These are phyloP conservation scores for Euplagia quadripunctaria DNA, from an alignment of 2,888 invertebrate species.

Conservation along the genomic window DNA sequence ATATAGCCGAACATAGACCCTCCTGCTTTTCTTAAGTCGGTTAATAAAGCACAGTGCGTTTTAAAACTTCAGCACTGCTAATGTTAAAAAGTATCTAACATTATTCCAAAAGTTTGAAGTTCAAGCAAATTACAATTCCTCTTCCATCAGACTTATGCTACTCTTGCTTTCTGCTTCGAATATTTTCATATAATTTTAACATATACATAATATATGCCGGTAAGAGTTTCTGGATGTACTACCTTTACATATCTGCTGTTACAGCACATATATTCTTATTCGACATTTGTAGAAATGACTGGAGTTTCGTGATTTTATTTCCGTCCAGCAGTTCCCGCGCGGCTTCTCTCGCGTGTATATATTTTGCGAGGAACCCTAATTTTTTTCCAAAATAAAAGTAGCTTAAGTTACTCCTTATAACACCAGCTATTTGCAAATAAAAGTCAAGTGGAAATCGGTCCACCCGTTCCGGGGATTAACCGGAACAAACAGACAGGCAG, in stretches of 20 bases:
- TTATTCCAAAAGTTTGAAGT: background rate
- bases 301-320: background rate
- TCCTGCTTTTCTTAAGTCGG: no score
- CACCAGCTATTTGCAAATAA: no score
- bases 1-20: no score
- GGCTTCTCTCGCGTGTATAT: no score
- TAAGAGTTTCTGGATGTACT: slow-evolving; percentile 44
- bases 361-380: no score
- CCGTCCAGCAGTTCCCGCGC: no score
- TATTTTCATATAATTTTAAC: slow-evolving; percentile 47
- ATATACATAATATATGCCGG: slow-evolving; percentile 45
- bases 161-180: slow-evolving; percentile 35
- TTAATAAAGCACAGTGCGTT: background rate
- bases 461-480: no score
- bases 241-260: slow-evolving; percentile 37
- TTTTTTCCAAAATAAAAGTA: no score
- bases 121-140: slow-evolving; percentile 18
- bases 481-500: no score
- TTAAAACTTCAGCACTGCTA: background rate
- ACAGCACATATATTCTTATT: slow-evolving; percentile 12
- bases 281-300: slow-evolving; percentile 26
- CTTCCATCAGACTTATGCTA: slow-evolving; percentile 32
- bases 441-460: no score
- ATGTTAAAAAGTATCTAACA: background rate
- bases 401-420: no score